These are phyloP conservation scores for Pseudococcus jackbeardsleyi DNA, from an alignment of 2,888 invertebrate genomes.

Conservation along the genomic window DNA sequence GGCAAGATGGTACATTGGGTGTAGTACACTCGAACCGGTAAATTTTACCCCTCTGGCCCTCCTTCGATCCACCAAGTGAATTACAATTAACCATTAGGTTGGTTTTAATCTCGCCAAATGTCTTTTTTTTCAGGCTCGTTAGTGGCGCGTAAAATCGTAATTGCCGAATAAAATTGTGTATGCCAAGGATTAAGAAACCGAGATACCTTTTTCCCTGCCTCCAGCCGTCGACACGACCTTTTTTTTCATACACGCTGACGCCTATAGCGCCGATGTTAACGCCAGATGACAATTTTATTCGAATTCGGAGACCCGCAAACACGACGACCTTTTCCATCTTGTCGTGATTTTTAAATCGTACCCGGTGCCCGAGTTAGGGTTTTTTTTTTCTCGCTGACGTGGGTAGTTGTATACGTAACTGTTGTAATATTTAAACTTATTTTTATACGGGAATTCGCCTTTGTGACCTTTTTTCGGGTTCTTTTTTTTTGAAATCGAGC, in stretches of 20 bases:
- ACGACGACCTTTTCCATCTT: not conserved
- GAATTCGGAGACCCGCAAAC: not conserved
- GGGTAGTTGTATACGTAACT: not conserved
- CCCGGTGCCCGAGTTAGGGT: not conserved
- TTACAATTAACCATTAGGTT: conserved; percentile 51
- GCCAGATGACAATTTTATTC: conserved; percentile 31
- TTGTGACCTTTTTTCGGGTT: not conserved
- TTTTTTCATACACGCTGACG: not conserved
- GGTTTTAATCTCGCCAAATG: conserved; percentile 49
- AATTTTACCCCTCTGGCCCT: not conserved
- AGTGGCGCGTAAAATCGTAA: conserved; percentile 50
- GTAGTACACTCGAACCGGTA: conserved; percentile 6
- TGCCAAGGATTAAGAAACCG: conserved; percentile 6
- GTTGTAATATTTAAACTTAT: not conserved
- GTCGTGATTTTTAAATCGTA: conserved; percentile 1
- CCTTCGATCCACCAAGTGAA: not conserved
- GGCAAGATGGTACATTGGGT: not conserved
- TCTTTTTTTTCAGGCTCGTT: conserved; percentile 42
- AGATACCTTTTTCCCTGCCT: conserved; percentile 3
- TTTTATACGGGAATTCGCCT: not conserved
- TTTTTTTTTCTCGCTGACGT: not conserved
- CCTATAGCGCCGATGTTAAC: not conserved
- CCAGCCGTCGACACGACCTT: not conserved
- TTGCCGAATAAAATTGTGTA: conserved; percentile 52
- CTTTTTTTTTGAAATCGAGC: not conserved